phyloP scores from a whole-genome alignment of 1,140 invertebrate species.

The Psix sp. region DNA sequence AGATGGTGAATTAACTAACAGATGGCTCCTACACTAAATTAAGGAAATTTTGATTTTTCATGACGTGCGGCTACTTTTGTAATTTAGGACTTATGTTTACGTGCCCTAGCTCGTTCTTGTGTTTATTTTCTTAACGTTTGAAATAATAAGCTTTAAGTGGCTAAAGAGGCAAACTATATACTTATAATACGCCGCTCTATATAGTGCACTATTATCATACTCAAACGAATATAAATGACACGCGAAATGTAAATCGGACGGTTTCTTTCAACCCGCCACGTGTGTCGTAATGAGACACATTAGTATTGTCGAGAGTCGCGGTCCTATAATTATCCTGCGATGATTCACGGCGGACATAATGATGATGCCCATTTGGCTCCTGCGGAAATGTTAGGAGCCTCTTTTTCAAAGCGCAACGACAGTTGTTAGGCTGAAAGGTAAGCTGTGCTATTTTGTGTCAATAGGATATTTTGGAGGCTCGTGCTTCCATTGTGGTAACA shows the following conservation, averaged over 20 bases:
- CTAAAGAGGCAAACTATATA: slow-evolving; percentile 34
- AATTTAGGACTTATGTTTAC: slow-evolving; percentile 70
- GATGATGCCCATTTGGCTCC: too few relatives aligned
- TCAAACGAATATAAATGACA: slow-evolving; percentile 52
- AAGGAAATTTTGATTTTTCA: slow-evolving; percentile 71
- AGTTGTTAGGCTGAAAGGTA: too few relatives aligned
- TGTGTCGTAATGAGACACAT: slow-evolving; percentile 55
- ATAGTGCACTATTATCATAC: slow-evolving; percentile 42
- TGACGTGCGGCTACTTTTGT: slow-evolving; percentile 70
- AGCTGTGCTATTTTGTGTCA: too few relatives aligned
- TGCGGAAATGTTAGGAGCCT: too few relatives aligned
- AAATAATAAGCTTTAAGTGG: slow-evolving; percentile 71
- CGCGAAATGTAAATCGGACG: slow-evolving; percentile 55
- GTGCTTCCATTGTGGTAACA: too few relatives aligned
- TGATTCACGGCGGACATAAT: too few relatives aligned
- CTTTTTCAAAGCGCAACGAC: too few relatives aligned
- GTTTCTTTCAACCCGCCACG: slow-evolving; percentile 3
- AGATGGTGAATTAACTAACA: slow-evolving; percentile 57
- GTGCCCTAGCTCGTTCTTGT: slow-evolving; percentile 66
- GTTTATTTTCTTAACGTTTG: slow-evolving; percentile 77
- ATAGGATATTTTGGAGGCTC: too few relatives aligned
- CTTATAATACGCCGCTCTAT: slow-evolving; percentile 40
- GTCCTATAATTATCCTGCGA: too few relatives aligned
- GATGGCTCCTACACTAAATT: slow-evolving; percentile 73
- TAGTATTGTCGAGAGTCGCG: slow-evolving; percentile 43